Evolutionary conservation across 2,113 vertebrate genomes (phyloP), one percentile per base, ranked within the genome.

Genomic region (Petroica traversi): DNA sequence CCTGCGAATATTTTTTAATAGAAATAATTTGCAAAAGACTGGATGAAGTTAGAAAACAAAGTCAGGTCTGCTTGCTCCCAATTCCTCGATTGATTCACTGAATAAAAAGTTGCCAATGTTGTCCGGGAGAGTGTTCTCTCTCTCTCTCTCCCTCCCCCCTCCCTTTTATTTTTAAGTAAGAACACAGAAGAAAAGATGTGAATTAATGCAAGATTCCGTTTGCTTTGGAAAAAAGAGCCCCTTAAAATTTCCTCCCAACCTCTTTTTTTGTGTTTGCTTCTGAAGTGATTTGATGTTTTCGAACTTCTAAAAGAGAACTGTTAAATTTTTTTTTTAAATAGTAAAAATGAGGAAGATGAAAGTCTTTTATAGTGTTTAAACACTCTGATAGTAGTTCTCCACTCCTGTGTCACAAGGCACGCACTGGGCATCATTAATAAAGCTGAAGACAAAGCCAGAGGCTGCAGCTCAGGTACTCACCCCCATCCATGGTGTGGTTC

Each of bases 381-480:
- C 25, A 19, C n/a, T 48, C 55, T 36, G 13, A 33, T 22, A 69
- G n/a, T 82, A 78, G 43, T 1, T 13, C 52, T 66, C 12, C 29
- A 6, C 64, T 73, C 43, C 40, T 4, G 45, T 36, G 49, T 13
- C 67, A n/a, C 1, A 34, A 45, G 29, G 5, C 61, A 34, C 24
- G 45, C 19, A 33, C 9, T 3, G 31, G 36, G 41, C 41, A 72
- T 41, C 41, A 8, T 14, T 55, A 36, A 5, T 23, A 38, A 41
- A 79, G 77, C 34, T 13, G 52, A 19, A 49, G 83, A 5, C 33
- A n/a, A 9, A 83, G 49, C 25, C 43, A 19, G 45, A 18, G 51
- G 79, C 54, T 81, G 80, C 41, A 40, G 66, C 11, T 8, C 19
- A 29, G 64, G 88, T 95, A 97, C 97, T 97, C 88, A 97, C 97